phyloP scores from a whole-genome alignment of 2,113 vertebrate species.

The Microtus richardsoni region DNA sequence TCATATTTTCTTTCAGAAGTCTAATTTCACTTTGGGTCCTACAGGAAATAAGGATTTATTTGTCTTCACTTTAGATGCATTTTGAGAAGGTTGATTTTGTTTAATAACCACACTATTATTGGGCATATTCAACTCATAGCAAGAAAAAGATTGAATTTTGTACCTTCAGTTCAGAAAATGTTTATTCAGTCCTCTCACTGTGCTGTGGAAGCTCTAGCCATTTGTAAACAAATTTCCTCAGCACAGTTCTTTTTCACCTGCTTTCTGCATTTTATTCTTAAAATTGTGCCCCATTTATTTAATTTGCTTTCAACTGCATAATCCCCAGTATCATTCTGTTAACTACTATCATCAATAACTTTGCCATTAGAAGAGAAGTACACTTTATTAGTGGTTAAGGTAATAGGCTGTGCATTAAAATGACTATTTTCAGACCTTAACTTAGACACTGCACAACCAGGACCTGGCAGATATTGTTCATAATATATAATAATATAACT shows the following conservation, averaged over 20 bases:
- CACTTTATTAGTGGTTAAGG: not conserved
- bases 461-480: not conserved
- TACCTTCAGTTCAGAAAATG: not conserved
- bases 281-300: slow-evolving; percentile 12
- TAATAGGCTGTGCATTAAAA: not conserved
- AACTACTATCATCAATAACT: not conserved
- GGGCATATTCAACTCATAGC: not conserved
- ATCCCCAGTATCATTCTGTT: slow-evolving; percentile 4
- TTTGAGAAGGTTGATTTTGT: not conserved
- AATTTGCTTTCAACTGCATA: not conserved
- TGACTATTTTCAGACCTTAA: not conserved
- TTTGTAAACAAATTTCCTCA: not conserved
- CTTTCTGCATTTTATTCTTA: slow-evolving; percentile 16
- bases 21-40: not conserved
- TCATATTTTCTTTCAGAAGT: not conserved
- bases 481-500: not conserved
- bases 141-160: not conserved
- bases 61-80: not conserved
- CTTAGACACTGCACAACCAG: not conserved
- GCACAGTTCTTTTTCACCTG: not conserved
- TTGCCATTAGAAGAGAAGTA: not conserved
- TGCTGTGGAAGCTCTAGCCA: not conserved
- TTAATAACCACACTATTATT: not conserved
- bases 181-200: not conserved
- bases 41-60: not conserved